phyloP scores from a whole-genome alignment of 2,797 vertebrate species.

The Enteromius argenteus region DNA sequence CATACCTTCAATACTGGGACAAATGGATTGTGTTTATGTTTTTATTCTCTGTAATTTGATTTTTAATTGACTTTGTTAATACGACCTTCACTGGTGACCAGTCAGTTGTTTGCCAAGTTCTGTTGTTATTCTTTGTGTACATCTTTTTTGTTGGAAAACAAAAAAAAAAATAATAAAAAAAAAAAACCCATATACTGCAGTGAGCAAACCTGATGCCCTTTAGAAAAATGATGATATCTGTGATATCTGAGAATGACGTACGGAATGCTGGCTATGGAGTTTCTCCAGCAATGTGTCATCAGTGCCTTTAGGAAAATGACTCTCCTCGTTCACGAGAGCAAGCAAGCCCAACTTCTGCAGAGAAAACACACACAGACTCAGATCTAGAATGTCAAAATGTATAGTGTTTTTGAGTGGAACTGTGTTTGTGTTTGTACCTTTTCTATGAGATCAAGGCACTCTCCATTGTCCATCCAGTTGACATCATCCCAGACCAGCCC shows the following conservation, averaged over 20 bases:
- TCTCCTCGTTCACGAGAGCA: conserved; percentile 97
- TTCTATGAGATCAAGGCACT: conserved; percentile 97
- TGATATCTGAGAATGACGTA: conserved; percentile 69
- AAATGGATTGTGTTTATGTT: not conserved
- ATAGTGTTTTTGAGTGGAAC: not conserved
- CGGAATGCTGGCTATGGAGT: conserved; percentile 91
- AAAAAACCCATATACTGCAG: too few species aligned
- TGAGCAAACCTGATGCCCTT: not conserved
- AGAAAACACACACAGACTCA: conserved; percentile 47
- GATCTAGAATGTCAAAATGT: not conserved
- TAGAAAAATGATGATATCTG: not conserved
- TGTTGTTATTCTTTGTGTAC: too few species aligned
- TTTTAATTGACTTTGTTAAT: too few species aligned
- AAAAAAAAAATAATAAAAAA: too few species aligned
- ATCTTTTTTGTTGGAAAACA: too few species aligned
- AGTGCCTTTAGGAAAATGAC: conserved; percentile 96
- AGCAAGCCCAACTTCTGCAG: conserved; percentile 94
- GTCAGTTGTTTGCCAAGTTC: too few species aligned
- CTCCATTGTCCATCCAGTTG: conserved; percentile 97
- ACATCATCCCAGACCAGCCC: conserved; percentile 94
- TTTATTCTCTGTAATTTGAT: not conserved
- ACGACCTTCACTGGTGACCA: too few species aligned
- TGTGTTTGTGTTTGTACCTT: conserved; percentile 81
- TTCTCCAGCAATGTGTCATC: conserved; percentile 93
- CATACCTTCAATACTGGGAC: not conserved